Evolutionary conservation across 2,888 invertebrate species (phyloP), one percentile per base, ranked within the genome.

Genomic region (Cataglyphis cursor): DNA sequence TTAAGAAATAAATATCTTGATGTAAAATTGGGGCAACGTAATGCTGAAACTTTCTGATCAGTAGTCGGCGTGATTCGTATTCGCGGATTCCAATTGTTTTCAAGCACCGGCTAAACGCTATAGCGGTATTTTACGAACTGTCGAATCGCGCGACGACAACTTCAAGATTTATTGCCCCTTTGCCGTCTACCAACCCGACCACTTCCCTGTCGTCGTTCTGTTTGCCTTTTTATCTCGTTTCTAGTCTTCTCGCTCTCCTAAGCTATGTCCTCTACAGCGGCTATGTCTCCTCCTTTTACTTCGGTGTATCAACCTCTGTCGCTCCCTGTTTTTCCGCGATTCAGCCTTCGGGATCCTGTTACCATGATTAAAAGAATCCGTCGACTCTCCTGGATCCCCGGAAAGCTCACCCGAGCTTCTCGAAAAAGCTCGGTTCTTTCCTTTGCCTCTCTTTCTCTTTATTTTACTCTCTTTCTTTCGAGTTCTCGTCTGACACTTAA

Each of bases 61-160:
- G 21, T 66, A 41, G 31, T 66, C 41, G 44, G 10, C 12, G 15
- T 24, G 31, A 5, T 31, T 35, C 44, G 24, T 59, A 44, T 66
- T 65, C 66, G 57, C 78, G 57, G 57, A 28, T 68, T 24, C 44
- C 78, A 35, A 68, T 78, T 78, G 78, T 78, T 68, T 78, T 78
- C 68, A 61, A 59, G 66, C 31, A 59, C 21, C 59, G 72, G 74
- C 81, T 84, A 84, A 64, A 78, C 28, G 75, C 38, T 74, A 41
- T 54, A 74, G 70, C 78, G 68, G 59, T 78, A 78, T 78, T 78
- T 78, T 78, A 84, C 88, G 86, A 87, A 87, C 85, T 88, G 87
- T 86, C 88, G 87, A 88, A 87, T 84, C 87, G 84, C 78, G 66
- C 85, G 84, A 88, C 89, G 88, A 85, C 85, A 85, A 81, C 68